Evolutionary conservation across 1,140 invertebrate genomes (phyloP), one percentile per base, ranked within the genome.

Genomic region (Lucilia cuprina): DNA sequence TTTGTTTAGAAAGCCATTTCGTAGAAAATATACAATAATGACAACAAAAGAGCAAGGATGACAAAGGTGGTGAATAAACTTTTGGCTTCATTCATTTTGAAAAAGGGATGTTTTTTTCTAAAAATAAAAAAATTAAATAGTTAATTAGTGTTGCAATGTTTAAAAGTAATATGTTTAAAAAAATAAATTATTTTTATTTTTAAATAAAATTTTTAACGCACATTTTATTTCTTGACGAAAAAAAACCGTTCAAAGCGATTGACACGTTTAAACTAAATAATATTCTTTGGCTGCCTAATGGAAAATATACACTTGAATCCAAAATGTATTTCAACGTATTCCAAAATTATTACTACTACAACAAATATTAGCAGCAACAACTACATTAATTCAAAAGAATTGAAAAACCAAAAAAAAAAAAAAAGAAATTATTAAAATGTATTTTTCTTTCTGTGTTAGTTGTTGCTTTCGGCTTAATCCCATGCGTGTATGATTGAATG

Each of bases 11-110:
- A 90, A 82, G 87, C 88, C 83, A 88, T 87, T 88, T 90, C 89
- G 86, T 91, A 91, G 87, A 91, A 89, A 85, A 88, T 87, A 77
- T 87, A 91, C 85, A 91, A 86, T 85, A 90, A 84, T 77, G 87
- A 87, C 82, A 91, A 87, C 85, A 91, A 84, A 41, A 90, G 87
- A 84, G 87, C 89, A 86, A 91, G 85, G 84, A 91, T 90, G 19
- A 88, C 49, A 86, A 91, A 91, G 86, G 89, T 91, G 88, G 89
- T 91, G 86, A 91, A 86, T 86, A 91, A 86, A 87, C 89, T 91
- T 84, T 80, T 89, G 85, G 88, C 88, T 82, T 91, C 89, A 90
- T 88, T 91, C 89, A 91, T 91, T 84, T 89, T 91, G 87, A 77
- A 70, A 77, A 47, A 47, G 86, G 84, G 84, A n/a, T n/a, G n/a